phyloP scores from a whole-genome alignment of 2,113 vertebrate species.

The Zapornia atra region DNA sequence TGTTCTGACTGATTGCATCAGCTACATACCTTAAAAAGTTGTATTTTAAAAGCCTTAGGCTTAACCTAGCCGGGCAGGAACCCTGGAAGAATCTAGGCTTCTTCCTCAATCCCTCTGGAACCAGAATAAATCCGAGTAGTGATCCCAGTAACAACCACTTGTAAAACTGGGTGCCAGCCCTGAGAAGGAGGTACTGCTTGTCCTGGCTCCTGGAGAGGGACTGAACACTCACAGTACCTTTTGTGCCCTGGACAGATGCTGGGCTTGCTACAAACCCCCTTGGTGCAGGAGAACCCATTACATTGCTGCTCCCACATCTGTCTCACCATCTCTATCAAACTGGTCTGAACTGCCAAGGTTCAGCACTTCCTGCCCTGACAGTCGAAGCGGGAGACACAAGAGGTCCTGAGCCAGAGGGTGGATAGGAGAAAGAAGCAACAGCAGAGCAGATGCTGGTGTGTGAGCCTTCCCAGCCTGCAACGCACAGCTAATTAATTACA shows the following conservation, averaged over 20 bases:
- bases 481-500: not conserved
- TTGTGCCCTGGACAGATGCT: not conserved
- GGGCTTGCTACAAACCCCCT: not conserved
- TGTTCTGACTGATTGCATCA: not conserved
- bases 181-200: fast-evolving
- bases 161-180: not conserved
- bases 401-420: not conserved
- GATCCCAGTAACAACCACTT: not conserved
- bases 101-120: not conserved
- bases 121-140: not conserved
- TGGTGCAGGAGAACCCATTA: not conserved
- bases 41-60: not conserved
- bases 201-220: not conserved
- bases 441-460: not conserved
- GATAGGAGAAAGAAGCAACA: not conserved
- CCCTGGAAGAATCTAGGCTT: not conserved
- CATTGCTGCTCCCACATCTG: not conserved
- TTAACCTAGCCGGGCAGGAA: not conserved
- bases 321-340: fast-evolving
- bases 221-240: not conserved
- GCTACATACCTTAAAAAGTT: not conserved
- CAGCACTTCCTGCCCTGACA: not conserved
- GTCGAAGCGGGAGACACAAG: not conserved
- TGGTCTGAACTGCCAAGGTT: not conserved
- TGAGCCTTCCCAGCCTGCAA: not conserved